Percentiles rank a stretch among this genome's conserved stretches.
Conservation (phyloP, 2,888 invertebrate species). For the Drosophila peninsularis region DNA sequence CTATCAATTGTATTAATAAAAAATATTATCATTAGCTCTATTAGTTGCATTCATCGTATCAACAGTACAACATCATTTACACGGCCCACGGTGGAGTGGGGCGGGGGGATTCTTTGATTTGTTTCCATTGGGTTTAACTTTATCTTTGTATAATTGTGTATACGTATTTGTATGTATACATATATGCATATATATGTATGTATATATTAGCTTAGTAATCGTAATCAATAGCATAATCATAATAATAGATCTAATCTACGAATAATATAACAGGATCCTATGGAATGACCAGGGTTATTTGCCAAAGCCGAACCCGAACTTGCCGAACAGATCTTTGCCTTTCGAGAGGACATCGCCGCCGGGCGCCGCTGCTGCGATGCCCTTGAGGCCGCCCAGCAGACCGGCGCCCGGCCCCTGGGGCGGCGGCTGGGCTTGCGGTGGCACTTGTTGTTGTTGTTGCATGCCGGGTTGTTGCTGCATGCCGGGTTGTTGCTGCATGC, state of each 20-base stretch:
- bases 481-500: conserved; percentile 66
- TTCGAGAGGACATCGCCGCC: conserved; percentile 96
- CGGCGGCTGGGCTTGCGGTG: conserved; percentile 82
- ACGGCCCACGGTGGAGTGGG: conserved; percentile 16
- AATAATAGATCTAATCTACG: conserved; percentile 81
- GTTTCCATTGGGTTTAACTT: conserved; percentile 11
- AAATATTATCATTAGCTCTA: conserved; percentile 77
- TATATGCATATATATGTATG: conserved; percentile 15
- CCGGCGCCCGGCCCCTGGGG: conserved; percentile 89
- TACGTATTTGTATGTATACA: conserved; percentile 24
- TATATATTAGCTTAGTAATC: conserved; percentile 73
- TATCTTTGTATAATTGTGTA: conserved; percentile 41
- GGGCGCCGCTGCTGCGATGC: conserved; percentile 93
- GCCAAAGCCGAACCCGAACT: conserved; percentile 95
- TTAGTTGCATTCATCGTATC: conserved; percentile 66
- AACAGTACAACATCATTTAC: conserved; percentile 55
- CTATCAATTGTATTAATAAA: conserved; percentile 82
- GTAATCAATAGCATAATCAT: conserved; percentile 70
- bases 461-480: conserved; percentile 56
- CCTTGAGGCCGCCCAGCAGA: conserved; percentile 96
- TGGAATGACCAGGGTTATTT: conserved; percentile 87
- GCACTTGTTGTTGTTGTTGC: conserved; percentile 85
- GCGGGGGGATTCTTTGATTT: conserved; percentile 18
- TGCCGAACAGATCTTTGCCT: conserved; percentile 93
- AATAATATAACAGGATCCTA: conserved; percentile 82